A percentile compares a stretch with the other conserved stretches of the same genome.
Conservation (phyloP, 2,797 vertebrate species). For the Sebastes miniatus region DNA sequence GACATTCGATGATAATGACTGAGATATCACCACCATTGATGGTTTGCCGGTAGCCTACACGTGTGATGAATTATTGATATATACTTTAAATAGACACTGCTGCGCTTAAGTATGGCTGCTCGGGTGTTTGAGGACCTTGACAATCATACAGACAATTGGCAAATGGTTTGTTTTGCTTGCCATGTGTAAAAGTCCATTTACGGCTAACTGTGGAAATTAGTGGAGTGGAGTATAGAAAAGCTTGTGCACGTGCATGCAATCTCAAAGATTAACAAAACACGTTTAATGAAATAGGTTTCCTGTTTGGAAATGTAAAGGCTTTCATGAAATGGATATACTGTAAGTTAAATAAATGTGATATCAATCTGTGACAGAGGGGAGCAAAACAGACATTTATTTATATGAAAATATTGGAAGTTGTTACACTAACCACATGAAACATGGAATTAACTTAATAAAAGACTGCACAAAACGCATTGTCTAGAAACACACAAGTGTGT, state of each 20-base stretch:
- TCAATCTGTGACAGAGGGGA: not conserved
- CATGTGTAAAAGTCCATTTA: not conserved
- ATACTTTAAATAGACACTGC: not conserved
- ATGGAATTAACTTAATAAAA: slow-evolving; percentile 12
- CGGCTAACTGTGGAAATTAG: not conserved
- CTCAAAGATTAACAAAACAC: not conserved
- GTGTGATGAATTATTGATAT: slow-evolving; percentile 16
- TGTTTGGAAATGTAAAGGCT: slow-evolving; percentile 4
- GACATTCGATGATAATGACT: slow-evolving; percentile 6
- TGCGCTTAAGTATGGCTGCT: not conserved
- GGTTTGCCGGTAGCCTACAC: not conserved
- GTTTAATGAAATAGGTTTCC: not conserved
- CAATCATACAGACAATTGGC: not conserved
- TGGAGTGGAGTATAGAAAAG: not conserved
- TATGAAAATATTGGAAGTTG: slow-evolving; percentile 17
- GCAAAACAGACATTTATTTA: slow-evolving; percentile 4
- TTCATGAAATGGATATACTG: not conserved
- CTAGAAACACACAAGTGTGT: slow-evolving; percentile 29
- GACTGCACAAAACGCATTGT: slow-evolving; percentile 8
- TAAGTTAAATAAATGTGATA: not conserved
- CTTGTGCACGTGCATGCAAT: not conserved
- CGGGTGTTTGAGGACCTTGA: not conserved
- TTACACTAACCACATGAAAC: slow-evolving; percentile 5
- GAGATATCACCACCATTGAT: not conserved
- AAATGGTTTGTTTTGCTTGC: not conserved